phyloP scores from a whole-genome alignment of 23 tunicate genomes.

The Aplidium turbinatum region DNA sequence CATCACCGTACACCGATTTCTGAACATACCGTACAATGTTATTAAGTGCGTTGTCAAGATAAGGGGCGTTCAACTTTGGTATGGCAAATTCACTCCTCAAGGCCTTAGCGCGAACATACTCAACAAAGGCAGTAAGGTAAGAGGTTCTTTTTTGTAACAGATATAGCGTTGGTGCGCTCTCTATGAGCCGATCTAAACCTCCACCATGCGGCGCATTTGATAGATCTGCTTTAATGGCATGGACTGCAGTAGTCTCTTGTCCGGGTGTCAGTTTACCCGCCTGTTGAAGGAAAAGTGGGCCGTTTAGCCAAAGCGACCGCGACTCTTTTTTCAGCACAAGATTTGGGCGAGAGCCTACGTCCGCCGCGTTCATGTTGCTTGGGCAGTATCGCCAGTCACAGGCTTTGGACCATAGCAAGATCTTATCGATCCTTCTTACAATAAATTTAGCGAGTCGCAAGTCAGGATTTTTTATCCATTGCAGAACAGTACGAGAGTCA shows the following conservation, averaged over 20 bases:
- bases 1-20: background rate
- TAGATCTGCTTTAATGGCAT: too few species aligned
- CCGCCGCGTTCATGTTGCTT: background rate
- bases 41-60: background rate
- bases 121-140: slow-evolving; percentile 12
- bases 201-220: too few species aligned
- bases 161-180: background rate
- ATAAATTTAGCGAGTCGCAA: slow-evolving; percentile 5
- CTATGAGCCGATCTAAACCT: too few species aligned
- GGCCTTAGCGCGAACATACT: background rate
- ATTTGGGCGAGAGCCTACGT: slow-evolving; percentile 8
- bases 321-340: background rate
- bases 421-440: background rate
- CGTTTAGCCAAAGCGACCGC: background rate
- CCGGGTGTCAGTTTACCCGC: too few species aligned
- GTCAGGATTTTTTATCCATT: slow-evolving; percentile 12
- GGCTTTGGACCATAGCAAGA: background rate
- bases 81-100: background rate
- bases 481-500: slow-evolving; percentile 2
- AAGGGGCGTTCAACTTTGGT: background rate
- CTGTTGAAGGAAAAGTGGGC: too few species aligned
- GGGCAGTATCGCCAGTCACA: slow-evolving; percentile 11
- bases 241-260: too few species aligned
- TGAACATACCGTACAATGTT: slow-evolving; percentile 8
- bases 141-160: background rate